phyloP scores from a whole-genome alignment of 2,888 invertebrate genomes.

The Tiliacea citrago region DNA sequence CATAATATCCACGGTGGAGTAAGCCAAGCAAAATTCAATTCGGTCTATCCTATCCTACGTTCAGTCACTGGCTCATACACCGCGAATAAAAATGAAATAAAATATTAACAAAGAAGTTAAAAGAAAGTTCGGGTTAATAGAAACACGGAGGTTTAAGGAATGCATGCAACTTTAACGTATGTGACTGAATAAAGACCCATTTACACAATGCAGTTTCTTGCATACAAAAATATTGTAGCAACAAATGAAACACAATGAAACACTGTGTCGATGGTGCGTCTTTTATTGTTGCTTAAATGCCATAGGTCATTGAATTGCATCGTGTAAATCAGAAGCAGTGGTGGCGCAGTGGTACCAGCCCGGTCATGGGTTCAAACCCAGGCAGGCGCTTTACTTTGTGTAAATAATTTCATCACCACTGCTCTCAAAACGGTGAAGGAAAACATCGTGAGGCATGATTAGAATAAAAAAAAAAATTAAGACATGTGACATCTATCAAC shows the following conservation, averaged over 20 bases:
- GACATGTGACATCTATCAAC: no score
- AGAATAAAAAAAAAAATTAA: no score
- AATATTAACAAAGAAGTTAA: not conserved
- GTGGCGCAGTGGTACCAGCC: no score
- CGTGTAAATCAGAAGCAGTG: no score
- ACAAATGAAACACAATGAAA: no score
- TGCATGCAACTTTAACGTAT: constrained; percentile 5
- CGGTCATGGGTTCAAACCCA: no score
- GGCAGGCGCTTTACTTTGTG: no score
- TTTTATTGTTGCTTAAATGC: not conserved
- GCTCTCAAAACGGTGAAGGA: no score
- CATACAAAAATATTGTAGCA: not conserved
- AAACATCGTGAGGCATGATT: no score
- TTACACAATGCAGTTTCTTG: not conserved
- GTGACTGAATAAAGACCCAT: not conserved
- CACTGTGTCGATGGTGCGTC: no score
- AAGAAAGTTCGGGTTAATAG: not conserved
- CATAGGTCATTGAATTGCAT: not conserved
- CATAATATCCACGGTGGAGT: not conserved
- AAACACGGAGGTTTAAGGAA: constrained; percentile 2
- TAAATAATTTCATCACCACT: no score
- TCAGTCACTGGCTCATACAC: not conserved
- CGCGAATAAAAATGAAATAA: not conserved
- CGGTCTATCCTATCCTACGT: not conserved
- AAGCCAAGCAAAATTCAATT: constrained; percentile 2